Evolutionary conservation across 2,113 vertebrate species (phyloP).

Genomic region (Sciurus niger): DNA sequence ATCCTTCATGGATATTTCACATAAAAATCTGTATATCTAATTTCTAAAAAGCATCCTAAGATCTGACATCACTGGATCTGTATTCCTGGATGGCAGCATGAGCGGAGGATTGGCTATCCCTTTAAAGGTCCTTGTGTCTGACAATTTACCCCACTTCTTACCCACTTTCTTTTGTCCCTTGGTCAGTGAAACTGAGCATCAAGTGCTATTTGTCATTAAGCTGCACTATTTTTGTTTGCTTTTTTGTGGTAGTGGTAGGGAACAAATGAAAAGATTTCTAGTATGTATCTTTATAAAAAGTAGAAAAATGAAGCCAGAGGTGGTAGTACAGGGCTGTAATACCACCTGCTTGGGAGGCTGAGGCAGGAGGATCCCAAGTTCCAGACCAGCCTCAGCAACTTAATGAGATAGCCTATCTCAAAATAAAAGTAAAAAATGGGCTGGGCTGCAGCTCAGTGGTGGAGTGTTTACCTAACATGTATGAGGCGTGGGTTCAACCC

Average conservation of each 20-base stretch:
- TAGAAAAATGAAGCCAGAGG: too few relatives aligned
- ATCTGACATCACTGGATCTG: not conserved
- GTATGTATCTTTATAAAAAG: not conserved
- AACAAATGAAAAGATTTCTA: not conserved
- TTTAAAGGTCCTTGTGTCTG: not conserved
- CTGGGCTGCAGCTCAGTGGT: too few relatives aligned
- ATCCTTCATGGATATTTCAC: not conserved
- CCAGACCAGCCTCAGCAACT: too few relatives aligned
- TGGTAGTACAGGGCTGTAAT: too few relatives aligned
- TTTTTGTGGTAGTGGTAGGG: not conserved
- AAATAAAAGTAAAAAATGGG: too few relatives aligned
- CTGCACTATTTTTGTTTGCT: not conserved
- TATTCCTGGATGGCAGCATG: not conserved
- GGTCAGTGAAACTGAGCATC: not conserved
- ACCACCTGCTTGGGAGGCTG: too few relatives aligned
- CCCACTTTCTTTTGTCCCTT: too few relatives aligned
- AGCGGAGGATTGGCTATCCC: not conserved
- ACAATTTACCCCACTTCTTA: not conserved
- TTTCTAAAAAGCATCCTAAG: not conserved
- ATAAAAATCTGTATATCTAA: not conserved
- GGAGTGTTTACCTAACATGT: too few relatives aligned
- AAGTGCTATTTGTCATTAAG: not conserved
- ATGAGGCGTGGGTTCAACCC: too few relatives aligned
- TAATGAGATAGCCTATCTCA: too few relatives aligned
- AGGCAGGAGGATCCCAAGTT: too few relatives aligned